phyloP scores from a whole-genome alignment of 2,888 invertebrate species.

The Synanthedon andrenaeformis region DNA sequence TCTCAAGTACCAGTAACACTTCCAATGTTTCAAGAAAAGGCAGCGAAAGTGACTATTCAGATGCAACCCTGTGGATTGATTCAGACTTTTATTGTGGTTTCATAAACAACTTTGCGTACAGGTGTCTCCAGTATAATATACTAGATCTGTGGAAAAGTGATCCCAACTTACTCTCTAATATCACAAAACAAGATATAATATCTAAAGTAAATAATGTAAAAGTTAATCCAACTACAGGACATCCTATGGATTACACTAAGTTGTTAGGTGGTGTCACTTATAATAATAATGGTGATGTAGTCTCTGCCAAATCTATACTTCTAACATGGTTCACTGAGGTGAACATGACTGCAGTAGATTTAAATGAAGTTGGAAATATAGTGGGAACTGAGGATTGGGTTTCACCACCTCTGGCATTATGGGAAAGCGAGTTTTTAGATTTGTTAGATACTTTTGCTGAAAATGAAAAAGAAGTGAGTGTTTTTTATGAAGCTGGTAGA shows the following conservation, averaged over 20 bases:
- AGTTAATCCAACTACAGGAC: constrained; percentile 74
- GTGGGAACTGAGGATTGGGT: constrained; percentile 84
- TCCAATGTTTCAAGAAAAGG: constrained; percentile 11
- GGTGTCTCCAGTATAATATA: constrained; percentile 75
- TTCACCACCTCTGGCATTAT: constrained; percentile 66
- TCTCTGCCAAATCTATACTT: constrained; percentile 73
- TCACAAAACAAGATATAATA: constrained; percentile 74
- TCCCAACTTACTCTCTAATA: constrained; percentile 51
- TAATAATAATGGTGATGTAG: constrained; percentile 72
- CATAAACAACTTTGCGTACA: constrained; percentile 69
- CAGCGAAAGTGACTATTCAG: constrained; percentile 46
- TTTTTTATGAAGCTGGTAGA: constrained; percentile 73
- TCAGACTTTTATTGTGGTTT: constrained; percentile 74
- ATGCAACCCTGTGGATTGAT: constrained; percentile 70
- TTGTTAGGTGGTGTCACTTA: constrained; percentile 72
- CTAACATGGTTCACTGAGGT: constrained; percentile 75
- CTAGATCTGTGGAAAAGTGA: constrained; percentile 79
- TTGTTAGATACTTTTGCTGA: constrained; percentile 41
- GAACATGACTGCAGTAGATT: constrained; percentile 76
- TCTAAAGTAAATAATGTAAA: constrained; percentile 69
- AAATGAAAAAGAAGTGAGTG: constrained; percentile 36
- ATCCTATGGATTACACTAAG: constrained; percentile 72
- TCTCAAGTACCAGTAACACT: constrained; percentile 14
- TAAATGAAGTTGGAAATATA: constrained; percentile 75
- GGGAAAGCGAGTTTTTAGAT: constrained; percentile 72